Percentiles rank a stretch among this genome's conserved stretches.
phyloP scores from a whole-genome alignment of 1,140 invertebrate species.

The Maniola jurtina region DNA sequence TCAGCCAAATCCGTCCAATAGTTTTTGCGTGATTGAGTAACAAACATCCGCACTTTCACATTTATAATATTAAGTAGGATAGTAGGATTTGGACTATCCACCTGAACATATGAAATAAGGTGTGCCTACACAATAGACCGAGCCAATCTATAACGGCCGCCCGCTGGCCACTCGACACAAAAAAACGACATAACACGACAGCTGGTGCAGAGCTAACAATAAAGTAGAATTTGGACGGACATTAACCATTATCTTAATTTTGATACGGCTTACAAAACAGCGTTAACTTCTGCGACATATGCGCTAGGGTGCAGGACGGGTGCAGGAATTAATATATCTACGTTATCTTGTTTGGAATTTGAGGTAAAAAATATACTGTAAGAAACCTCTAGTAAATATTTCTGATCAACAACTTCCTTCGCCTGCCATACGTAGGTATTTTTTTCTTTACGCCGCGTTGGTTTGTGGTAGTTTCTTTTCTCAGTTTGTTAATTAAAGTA shows the following conservation, averaged over 20 bases:
- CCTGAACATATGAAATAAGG: background rate
- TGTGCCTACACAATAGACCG: constrained; percentile 29
- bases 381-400: too few species aligned
- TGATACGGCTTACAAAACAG: constrained; percentile 72
- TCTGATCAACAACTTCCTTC: too few species aligned
- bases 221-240: constrained; percentile 65
- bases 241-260: constrained; percentile 74
- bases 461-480: too few species aligned
- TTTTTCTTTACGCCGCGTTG: too few species aligned
- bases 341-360: constrained; percentile 8
- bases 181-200: constrained; percentile 59
- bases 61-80: too few species aligned
- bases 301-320: constrained; percentile 28
- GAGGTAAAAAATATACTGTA: too few species aligned
- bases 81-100: background rate
- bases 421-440: too few species aligned
- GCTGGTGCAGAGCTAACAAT: constrained; percentile 63
- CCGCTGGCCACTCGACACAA: constrained; percentile 58
- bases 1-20: too few species aligned
- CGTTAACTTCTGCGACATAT: constrained; percentile 69
- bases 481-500: too few species aligned
- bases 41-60: too few species aligned
- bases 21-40: too few species aligned
- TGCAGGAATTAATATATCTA: constrained; percentile 11
- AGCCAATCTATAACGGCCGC: constrained; percentile 58